phyloP scores from a whole-genome alignment of 2,888 invertebrate species.

The Lomographa bimaculata region DNA sequence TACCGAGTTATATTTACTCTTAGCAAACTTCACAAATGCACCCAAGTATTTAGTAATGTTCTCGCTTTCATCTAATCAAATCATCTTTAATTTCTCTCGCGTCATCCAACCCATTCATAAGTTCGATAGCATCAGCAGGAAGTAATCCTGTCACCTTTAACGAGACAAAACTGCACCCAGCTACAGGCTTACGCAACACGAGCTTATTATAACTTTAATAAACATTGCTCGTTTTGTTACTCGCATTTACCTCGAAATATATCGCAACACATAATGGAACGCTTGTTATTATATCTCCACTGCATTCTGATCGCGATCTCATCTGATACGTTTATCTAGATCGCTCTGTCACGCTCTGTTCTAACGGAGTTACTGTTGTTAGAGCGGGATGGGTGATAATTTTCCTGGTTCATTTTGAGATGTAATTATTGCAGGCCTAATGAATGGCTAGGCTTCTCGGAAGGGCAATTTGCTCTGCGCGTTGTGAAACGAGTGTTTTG shows the following conservation, averaged over 20 bases:
- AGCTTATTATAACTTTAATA: constrained; percentile 38
- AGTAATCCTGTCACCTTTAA: constrained; percentile 24
- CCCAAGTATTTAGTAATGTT: not conserved
- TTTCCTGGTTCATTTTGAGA: constrained; percentile 55
- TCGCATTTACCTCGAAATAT: constrained; percentile 31
- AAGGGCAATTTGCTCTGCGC: constrained; percentile 55
- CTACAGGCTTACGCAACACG: constrained; percentile 29
- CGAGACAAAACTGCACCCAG: constrained; percentile 33
- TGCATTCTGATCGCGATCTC: constrained; percentile 66
- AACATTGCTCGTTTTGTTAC: constrained; percentile 39
- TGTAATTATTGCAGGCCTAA: constrained; percentile 64
- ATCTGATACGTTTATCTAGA: constrained; percentile 69
- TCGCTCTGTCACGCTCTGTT: constrained; percentile 55
- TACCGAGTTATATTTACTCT: too few species aligned
- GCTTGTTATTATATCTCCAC: constrained; percentile 65
- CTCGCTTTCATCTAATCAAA: not conserved
- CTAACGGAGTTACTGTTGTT: constrained; percentile 19
- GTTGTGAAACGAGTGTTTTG: constrained; percentile 30
- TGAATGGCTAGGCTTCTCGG: constrained; percentile 55
- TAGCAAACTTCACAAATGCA: not conserved
- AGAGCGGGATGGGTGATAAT: constrained; percentile 50
- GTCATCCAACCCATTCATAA: constrained; percentile 1
- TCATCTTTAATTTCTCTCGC: not conserved
- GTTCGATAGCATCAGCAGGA: constrained; percentile 13
- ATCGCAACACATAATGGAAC: constrained; percentile 67